These are phyloP conservation scores for Chouioia cunea DNA, from an alignment of 2,888 invertebrate species.

Conservation along the genomic window DNA sequence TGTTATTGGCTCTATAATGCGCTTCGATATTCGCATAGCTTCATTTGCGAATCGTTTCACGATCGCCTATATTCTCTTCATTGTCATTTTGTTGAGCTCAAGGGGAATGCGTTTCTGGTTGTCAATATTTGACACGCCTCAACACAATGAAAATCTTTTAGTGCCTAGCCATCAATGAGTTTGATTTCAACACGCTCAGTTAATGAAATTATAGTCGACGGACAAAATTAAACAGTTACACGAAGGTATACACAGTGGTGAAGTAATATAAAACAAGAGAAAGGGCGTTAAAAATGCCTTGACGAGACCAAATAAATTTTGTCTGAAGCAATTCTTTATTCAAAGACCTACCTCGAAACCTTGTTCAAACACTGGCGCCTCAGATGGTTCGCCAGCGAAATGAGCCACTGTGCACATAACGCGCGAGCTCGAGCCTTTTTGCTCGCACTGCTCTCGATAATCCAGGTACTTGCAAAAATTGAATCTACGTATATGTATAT, in stretches of 20 bases:
- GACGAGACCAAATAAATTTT: not conserved
- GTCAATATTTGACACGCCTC: no score
- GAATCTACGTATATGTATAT: not conserved
- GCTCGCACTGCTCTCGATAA: not conserved
- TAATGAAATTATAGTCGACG: no score
- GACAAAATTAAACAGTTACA: no score
- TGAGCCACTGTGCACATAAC: conserved; percentile 60
- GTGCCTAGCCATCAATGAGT: no score
- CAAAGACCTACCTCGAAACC: conserved; percentile 1
- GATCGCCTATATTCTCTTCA: not conserved
- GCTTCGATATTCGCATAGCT: not conserved
- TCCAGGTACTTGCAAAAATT: conserved; percentile 27
- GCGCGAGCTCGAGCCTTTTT: not conserved
- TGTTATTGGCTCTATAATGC: not conserved
- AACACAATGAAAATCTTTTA: no score
- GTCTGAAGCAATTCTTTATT: no score
- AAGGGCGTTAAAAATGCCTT: not conserved
- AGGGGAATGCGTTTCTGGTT: no score
- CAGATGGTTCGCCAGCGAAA: conserved; percentile 59
- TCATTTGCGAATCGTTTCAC: not conserved
- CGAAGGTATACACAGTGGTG: no score
- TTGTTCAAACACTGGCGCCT: conserved; percentile 58
- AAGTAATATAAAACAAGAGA: not conserved
- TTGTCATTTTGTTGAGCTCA: not conserved
- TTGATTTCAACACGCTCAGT: no score